phyloP scores from a whole-genome alignment of 2,888 invertebrate species.

The Leucophenga maculata region DNA sequence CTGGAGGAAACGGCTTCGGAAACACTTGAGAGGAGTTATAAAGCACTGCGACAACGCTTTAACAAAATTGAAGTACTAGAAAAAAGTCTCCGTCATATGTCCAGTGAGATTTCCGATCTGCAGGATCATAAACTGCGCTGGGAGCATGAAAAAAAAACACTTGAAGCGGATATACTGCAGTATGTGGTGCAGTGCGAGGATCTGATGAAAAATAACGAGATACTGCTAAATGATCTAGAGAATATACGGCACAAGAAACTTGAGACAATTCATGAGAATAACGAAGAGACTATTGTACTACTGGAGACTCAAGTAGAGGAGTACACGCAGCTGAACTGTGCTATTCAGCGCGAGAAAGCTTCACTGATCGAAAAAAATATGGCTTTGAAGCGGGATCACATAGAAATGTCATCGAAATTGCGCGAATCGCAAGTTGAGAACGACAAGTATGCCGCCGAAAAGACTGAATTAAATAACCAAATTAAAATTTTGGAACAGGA shows the following conservation, averaged over 20 bases:
- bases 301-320: slow-evolving; percentile 80
- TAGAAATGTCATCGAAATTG: slow-evolving; percentile 51
- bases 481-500: slow-evolving; percentile 59
- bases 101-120: slow-evolving; percentile 72
- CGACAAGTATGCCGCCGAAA: slow-evolving; percentile 55
- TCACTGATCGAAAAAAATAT: slow-evolving; percentile 75
- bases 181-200: slow-evolving; percentile 78
- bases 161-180: slow-evolving; percentile 73
- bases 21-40: slow-evolving; percentile 71
- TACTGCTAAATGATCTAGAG: slow-evolving; percentile 79
- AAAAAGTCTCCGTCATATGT: slow-evolving; percentile 75
- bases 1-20: slow-evolving; percentile 42
- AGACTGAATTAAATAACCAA: slow-evolving; percentile 63
- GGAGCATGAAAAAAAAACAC: slow-evolving; percentile 75
- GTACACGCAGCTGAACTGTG: slow-evolving; percentile 75
- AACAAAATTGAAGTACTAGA: slow-evolving; percentile 74
- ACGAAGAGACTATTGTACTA: slow-evolving; percentile 79
- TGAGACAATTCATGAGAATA: slow-evolving; percentile 81
- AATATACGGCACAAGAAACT: slow-evolving; percentile 76
- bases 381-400: slow-evolving; percentile 65
- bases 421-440: slow-evolving; percentile 58
- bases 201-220: slow-evolving; percentile 81
- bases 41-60: slow-evolving; percentile 74
- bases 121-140: slow-evolving; percentile 73
- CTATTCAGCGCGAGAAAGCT: slow-evolving; percentile 76